Conservation (phyloP, 2,888 invertebrate genomes). For the Campoletis raptor region DNA sequence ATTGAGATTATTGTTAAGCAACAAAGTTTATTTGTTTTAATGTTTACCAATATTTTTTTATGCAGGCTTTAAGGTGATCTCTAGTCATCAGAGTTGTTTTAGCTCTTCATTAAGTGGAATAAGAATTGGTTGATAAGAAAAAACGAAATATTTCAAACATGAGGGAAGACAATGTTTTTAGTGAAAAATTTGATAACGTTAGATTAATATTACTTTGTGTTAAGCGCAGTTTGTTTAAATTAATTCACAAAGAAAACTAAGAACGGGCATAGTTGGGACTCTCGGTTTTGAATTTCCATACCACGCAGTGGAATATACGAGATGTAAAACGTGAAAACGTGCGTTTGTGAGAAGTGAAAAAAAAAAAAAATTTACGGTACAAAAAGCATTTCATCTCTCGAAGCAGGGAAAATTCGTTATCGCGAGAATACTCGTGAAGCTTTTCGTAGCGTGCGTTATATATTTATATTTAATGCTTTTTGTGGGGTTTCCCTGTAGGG, state of each 20-base stretch:
- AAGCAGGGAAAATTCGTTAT: constrained; percentile 54
- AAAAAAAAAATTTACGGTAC: constrained; percentile 35
- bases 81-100: too few relatives aligned
- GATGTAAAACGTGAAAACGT: neutral
- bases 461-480: constrained; percentile 2
- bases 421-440: constrained; percentile 34
- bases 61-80: neutral
- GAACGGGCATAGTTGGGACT: neutral
- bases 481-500: neutral
- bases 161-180: neutral
- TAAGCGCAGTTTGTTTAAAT: neutral
- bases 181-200: neutral
- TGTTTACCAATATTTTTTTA: neutral
- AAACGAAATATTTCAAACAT: neutral
- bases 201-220: neutral
- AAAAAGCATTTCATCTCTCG: constrained; percentile 43
- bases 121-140: neutral
- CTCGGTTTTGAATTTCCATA: neutral
- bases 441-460: constrained; percentile 17
- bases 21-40: neutral
- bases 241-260: neutral
- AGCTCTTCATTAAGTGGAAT: neutral
- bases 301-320: neutral
- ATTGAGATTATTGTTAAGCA: neutral
- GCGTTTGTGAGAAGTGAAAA: neutral